Evolutionary conservation across 1,140 invertebrate species (phyloP).

Genomic region (Hycleus cichorii): DNA sequence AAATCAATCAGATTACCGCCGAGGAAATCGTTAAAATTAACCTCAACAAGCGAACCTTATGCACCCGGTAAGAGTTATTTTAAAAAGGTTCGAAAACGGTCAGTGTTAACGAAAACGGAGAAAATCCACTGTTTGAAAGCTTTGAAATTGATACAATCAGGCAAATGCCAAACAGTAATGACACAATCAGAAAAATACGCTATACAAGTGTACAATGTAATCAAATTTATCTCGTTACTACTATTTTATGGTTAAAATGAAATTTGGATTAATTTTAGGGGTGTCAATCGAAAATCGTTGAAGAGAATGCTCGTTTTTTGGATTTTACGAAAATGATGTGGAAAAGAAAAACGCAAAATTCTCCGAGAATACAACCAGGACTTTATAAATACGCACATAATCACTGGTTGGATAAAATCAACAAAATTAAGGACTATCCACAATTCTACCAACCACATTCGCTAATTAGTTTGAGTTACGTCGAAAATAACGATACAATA

Average conservation of each 20-base stretch:
- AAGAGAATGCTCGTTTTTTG: constrained; percentile 25
- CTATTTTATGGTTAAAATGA: neutral
- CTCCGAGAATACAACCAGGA: constrained; percentile 4
- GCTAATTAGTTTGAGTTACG: constrained; percentile 17
- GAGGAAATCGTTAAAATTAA: neutral
- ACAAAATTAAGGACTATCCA: constrained; percentile 20
- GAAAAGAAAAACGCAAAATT: constrained; percentile 7
- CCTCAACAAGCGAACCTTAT: constrained; percentile 5
- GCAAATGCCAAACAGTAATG: constrained; percentile 3
- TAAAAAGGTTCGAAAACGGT: constrained; percentile 10
- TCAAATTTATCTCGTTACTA: neutral
- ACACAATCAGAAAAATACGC: constrained; percentile 1
- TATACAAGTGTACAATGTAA: constrained; percentile 22
- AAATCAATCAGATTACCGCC: constrained; percentile 11
- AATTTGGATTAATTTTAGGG: constrained; percentile 14
- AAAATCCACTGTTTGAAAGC: constrained; percentile 29
- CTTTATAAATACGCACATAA: constrained; percentile 11
- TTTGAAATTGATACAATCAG: constrained; percentile 22
- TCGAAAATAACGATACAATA: constrained; percentile 23
- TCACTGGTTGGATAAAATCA: constrained; percentile 20
- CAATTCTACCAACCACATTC: constrained; percentile 23
- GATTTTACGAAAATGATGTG: constrained; percentile 20
- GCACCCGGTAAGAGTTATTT: constrained; percentile 13
- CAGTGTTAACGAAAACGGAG: constrained; percentile 14
- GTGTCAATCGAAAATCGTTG: constrained; percentile 21